Base-by-base conservation (phyloP, 1,140 invertebrate genomes). In the Hylaeus anthracinus region DNA sequence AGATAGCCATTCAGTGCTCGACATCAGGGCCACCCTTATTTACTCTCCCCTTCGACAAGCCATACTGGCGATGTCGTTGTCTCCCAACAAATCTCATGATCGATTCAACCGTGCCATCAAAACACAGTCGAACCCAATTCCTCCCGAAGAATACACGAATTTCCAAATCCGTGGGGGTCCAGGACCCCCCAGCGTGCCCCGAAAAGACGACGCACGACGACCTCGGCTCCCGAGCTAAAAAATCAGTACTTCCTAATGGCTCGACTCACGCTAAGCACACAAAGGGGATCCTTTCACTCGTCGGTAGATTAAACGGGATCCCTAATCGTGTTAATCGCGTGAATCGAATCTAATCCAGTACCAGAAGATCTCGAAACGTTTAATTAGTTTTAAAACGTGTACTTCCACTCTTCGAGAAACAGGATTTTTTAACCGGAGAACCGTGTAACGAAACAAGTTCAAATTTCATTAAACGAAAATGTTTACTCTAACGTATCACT, bases 231-330 rank as follows among this genome's bases (percentile, higher is more conserved):
- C 1, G 65, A 45, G 4, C 9, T 26, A 78, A 72, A 26, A 48
- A 79, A 79, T 72, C 69, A 55, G 69, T 48, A 79, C 64, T 79
- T 79, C 76, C 69, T 79, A 79, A 79, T 79, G 77, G 69, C 9
- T 5, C 15, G n/a, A 45, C 9, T 5, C n/a, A 4, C n/a, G 43
- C 12, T n/a, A 45, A 9, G 26, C 45, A 55, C 39, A 37, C 41
- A 39, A 37, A 39, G 55, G 39, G 26, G 53, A 37, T 48, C 26
- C 48, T 64, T 15, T 53, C 9, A 41, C 48, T 48, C 39, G 51
- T 73, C 73, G 73, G 37, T 66, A 66, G 73, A 79, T 79, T 79
- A 73, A 73, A 79, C 69, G 39, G 12, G 37, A 51, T 71, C 55
- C 67, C 61, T n/a, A n/a, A 69, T 2, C n/a, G 45, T 48, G 37